A percentile compares a stretch with the other conserved stretches of the same genome.
Conservation (phyloP, 2,113 vertebrate species). For the Corythaeola cristata region DNA sequence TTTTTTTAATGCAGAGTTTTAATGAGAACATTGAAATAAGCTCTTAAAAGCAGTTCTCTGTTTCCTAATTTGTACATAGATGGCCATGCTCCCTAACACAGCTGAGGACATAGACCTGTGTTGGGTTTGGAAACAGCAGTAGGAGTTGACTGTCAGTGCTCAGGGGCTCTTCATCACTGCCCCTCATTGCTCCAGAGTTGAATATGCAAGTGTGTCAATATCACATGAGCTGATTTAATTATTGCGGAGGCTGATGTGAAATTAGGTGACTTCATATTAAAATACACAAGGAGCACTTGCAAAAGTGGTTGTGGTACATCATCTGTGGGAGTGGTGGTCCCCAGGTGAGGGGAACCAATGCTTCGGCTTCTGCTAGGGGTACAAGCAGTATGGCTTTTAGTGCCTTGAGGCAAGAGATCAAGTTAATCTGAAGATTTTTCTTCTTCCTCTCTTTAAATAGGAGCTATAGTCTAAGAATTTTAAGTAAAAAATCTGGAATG, state of each 20-base stretch:
- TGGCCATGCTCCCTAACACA: fast-evolving
- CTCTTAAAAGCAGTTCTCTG: not conserved
- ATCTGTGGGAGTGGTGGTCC: not conserved
- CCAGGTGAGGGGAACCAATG: not conserved
- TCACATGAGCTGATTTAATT: not conserved
- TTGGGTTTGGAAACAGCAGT: not conserved
- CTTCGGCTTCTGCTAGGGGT: not conserved
- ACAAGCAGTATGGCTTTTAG: not conserved
- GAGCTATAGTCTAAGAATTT: not conserved
- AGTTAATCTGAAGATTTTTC: not conserved
- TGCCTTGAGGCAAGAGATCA: not conserved
- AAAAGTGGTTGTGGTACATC: not conserved
- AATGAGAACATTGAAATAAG: not conserved
- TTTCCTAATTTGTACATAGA: not conserved
- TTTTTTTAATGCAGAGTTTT: not conserved
- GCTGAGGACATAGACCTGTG: not conserved
- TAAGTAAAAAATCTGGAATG: not conserved
- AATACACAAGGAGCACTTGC: not conserved
- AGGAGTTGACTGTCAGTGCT: not conserved
- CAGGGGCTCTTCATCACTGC: not conserved
- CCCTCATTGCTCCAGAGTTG: not conserved
- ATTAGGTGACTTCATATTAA: not conserved
- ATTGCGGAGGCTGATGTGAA: not conserved
- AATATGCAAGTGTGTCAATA: not conserved
- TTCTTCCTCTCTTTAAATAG: not conserved